Base-by-base conservation (phyloP, 2,113 vertebrate species). In the Stigmatopora argus region DNA sequence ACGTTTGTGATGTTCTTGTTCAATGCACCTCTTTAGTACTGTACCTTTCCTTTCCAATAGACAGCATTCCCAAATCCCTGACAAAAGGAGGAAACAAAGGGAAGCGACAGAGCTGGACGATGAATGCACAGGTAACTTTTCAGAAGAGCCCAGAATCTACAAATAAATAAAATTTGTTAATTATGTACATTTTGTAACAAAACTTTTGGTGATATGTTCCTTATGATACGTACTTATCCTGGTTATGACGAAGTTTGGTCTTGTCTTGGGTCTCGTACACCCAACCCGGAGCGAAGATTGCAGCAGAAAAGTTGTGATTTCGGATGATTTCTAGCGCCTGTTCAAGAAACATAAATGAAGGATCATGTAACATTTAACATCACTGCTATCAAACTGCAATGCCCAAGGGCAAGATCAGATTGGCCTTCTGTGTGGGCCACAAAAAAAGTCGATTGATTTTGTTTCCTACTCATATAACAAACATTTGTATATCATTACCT, bases 241-340 rank as follows among this genome's bases (percentile, higher is more conserved):
- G 94, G 0, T 97, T 93, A 58, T 86, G 75, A 58, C 93, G 88
- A 85, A 99, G 98, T 10, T 93, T 78, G 0, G 55, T 78, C 75
- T 90, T 93, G 0, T 94, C 65, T 0, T 90, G 71, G 53, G 86
- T 86, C 85, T 99, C 97, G 0, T 97, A 96, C n/a, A 99, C 97
- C 97, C 97, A 99, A 75, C 96, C 97, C 0, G 96, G 95, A 38
- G 96, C 97, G 0, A 99, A 99, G 72, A 99, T 88, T 47, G 97
- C 97, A 0, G 82, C 81, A 0, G 97, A 99, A 74, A 98, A 90
- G 58, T 89, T 81, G 0, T 93, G 79, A 70, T 91, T 92, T 4
- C 94, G 91, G 66, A 99, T 94, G 78, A 96, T 49, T 65, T 91
- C 86, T 81, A 99, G 85, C 0, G 97, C 91, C 97, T 99, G 69